Evolutionary conservation across 2,113 vertebrate genomes (phyloP).

Genomic region (Sprattus sprattus): DNA sequence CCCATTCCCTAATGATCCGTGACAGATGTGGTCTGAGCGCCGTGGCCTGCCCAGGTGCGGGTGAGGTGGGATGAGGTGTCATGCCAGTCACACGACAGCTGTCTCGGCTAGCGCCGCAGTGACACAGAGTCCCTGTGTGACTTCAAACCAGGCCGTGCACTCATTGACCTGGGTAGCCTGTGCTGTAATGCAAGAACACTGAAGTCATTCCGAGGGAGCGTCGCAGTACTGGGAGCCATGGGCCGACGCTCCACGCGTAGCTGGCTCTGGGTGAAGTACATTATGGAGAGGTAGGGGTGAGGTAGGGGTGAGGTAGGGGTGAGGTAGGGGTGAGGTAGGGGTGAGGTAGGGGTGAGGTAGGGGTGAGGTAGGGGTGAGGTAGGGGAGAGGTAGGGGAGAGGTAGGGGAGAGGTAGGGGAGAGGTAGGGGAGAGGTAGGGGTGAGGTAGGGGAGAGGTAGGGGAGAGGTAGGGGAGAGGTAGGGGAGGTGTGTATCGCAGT

Average conservation of each 20-base stretch:
- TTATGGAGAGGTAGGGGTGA: not conserved
- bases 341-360: too few relatives aligned
- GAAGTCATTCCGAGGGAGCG: not conserved
- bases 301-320: too few relatives aligned
- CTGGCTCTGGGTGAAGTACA: not conserved
- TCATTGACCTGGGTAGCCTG: not conserved
- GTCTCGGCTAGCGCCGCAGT: not conserved
- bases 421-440: not conserved
- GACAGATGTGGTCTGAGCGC: not conserved
- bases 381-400: too few relatives aligned
- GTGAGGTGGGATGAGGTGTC: not conserved
- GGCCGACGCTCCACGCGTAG: not conserved
- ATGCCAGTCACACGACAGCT: not conserved
- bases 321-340: too few relatives aligned
- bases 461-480: not conserved
- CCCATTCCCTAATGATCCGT: not conserved
- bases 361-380: too few relatives aligned
- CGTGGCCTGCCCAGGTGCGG: not conserved
- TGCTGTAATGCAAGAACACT: not conserved
- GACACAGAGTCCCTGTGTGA: not conserved
- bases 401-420: too few relatives aligned
- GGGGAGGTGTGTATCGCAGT: not conserved
- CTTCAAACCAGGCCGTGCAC: not conserved
- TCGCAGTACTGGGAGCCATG: not conserved
- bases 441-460: not conserved